Evolutionary conservation across 2,888 invertebrate genomes (phyloP).

Genomic region (Drosophila cognata): DNA sequence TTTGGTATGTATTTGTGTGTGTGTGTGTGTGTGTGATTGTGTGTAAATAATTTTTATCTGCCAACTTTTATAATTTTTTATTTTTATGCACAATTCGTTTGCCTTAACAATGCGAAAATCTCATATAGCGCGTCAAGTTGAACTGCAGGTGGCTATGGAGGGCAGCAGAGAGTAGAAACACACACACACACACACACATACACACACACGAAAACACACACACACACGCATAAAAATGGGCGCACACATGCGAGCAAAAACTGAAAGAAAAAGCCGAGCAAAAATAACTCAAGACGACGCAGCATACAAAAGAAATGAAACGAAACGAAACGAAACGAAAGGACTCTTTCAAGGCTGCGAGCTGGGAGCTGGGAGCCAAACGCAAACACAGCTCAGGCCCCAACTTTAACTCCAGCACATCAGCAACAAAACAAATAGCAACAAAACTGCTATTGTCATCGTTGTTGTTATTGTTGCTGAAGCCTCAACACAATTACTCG

Average conservation of each 20-base stretch:
- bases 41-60: conserved; percentile 75
- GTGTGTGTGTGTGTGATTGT: conserved; percentile 18
- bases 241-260: conserved; percentile 11
- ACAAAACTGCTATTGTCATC: conserved; percentile 61
- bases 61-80: conserved; percentile 82
- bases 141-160: conserved; percentile 31
- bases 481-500: conserved; percentile 64
- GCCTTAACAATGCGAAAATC: conserved; percentile 52
- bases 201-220: conserved; percentile 9
- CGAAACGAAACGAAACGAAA: conserved; percentile 35
- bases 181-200: conserved; percentile 12
- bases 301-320: conserved; percentile 21
- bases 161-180: not conserved
- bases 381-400: not conserved
- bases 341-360: conserved; percentile 60
- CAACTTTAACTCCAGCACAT: conserved; percentile 13
- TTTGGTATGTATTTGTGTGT: conserved; percentile 24
- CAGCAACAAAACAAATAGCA: conserved; percentile 48
- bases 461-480: conserved; percentile 43
- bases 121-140: conserved; percentile 70
- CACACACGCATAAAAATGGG: not conserved
- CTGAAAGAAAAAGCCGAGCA: conserved; percentile 64
- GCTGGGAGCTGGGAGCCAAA: not conserved
- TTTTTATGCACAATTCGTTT: conserved; percentile 74
- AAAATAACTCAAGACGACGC: conserved; percentile 34